Conservation (phyloP, 1,140 invertebrate species). For the Drosophila carrolli region DNA sequence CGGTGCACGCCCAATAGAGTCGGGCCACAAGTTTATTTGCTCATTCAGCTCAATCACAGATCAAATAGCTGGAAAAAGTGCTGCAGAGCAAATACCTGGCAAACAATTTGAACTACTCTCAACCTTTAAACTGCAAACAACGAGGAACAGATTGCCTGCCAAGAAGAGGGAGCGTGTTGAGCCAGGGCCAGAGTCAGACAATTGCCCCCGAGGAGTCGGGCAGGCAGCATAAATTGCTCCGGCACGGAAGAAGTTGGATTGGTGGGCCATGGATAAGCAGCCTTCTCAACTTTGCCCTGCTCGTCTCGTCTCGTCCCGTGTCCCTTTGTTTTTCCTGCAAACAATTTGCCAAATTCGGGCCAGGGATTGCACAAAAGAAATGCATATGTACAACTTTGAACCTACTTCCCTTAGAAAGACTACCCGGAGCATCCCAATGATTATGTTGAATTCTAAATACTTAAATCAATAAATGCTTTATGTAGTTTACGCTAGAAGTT, state of each 20-base stretch:
- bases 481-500: too few species aligned
- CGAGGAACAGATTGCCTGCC: constrained; percentile 33
- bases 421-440: constrained; percentile 26
- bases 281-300: constrained; percentile 10
- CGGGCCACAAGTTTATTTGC: constrained; percentile 76
- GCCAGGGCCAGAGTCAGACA: constrained; percentile 52
- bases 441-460: constrained; percentile 15
- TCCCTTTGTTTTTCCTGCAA: constrained; percentile 68
- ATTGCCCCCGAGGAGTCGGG: constrained; percentile 54
- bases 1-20: constrained; percentile 26
- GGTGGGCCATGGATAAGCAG: constrained; percentile 57
- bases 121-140: constrained; percentile 71
- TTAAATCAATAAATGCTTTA: background rate
- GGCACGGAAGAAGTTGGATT: constrained; percentile 47
- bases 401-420: background rate
- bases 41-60: constrained; percentile 81
- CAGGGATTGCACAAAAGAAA: constrained; percentile 60
- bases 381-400: constrained; percentile 72
- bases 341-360: constrained; percentile 71
- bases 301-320: constrained; percentile 19
- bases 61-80: constrained; percentile 76
- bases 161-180: background rate
- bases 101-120: constrained; percentile 79
- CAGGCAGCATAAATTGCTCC: constrained; percentile 72
- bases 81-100: constrained; percentile 71